Evolutionary conservation across 2,797 vertebrate species (phyloP).

Genomic region (Pelochelys cantorii): DNA sequence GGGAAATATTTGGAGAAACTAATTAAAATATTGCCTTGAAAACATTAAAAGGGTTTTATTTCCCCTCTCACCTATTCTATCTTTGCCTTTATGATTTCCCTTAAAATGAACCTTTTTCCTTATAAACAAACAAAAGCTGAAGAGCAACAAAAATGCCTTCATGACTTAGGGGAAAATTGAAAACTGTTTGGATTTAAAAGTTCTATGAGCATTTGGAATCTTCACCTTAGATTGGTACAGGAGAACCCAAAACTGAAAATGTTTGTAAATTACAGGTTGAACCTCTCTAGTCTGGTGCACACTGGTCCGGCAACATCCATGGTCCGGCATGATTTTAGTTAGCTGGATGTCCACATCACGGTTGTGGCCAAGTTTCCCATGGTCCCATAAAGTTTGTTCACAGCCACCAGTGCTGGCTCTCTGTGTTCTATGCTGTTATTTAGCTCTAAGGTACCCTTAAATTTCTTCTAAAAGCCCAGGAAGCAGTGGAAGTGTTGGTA

Average conservation of each 20-base stretch:
- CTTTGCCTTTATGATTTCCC: not conserved
- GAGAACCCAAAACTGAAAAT: not conserved
- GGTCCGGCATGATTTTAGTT: too few relatives aligned
- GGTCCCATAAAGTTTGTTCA: too few relatives aligned
- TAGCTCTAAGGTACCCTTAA: too few relatives aligned
- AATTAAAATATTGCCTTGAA: not conserved
- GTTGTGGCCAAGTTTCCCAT: too few relatives aligned
- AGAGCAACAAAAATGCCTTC: not conserved
- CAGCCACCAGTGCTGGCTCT: too few relatives aligned
- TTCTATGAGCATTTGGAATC: not conserved
- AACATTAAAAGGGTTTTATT: slow-evolving; percentile 46
- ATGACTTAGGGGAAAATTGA: not conserved
- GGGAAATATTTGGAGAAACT: not conserved
- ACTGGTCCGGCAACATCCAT: too few relatives aligned
- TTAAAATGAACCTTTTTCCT: not conserved
- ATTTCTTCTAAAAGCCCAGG: too few relatives aligned
- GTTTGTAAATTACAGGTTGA: too few relatives aligned
- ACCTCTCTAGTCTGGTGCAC: too few relatives aligned
- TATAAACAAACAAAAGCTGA: not conserved
- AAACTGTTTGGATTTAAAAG: not conserved
- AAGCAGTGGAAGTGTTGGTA: too few relatives aligned
- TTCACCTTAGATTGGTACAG: not conserved
- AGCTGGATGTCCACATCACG: too few relatives aligned
- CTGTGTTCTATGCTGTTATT: too few relatives aligned
- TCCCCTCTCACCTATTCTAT: not conserved